Percentiles rank a stretch among this genome's conserved stretches.
phyloP scores from a whole-genome alignment of 2,888 invertebrate genomes.

The Molorchus minor region DNA sequence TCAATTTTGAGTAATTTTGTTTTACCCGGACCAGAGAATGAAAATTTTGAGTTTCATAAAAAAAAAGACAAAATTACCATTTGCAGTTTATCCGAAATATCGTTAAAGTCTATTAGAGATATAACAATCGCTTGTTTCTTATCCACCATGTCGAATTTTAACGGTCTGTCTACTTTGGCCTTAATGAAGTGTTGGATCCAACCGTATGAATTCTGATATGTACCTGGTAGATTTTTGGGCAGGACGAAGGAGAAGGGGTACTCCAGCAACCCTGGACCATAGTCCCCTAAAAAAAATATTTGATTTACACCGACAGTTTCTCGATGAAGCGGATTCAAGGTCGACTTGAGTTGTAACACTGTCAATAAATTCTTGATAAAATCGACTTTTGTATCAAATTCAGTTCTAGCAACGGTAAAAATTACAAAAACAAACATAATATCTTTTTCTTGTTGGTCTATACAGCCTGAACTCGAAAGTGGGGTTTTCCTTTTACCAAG shows the following conservation, averaged over 20 bases:
- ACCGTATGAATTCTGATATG: conserved; percentile 78
- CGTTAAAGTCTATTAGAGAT: conserved; percentile 76
- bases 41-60: too few species aligned
- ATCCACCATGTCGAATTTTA: conserved; percentile 85
- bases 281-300: conserved; percentile 31
- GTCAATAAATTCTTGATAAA: too few species aligned
- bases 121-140: conserved; percentile 85
- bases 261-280: conserved; percentile 75
- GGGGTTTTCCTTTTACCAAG: too few species aligned
- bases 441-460: too few species aligned
- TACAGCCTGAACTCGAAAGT: too few species aligned
- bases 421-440: too few species aligned
- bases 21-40: not conserved
- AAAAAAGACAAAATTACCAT: not conserved
- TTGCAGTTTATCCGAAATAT: not conserved
- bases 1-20: not conserved
- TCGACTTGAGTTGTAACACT: too few species aligned
- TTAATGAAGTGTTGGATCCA: conserved; percentile 85
- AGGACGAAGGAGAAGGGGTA: conserved; percentile 83
- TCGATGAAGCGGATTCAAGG: too few species aligned
- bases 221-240: conserved; percentile 79
- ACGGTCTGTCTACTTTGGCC: conserved; percentile 80
- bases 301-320: too few species aligned
- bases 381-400: too few species aligned
- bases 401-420: too few species aligned